Percentiles rank a stretch among this genome's conserved stretches.
These are phyloP conservation scores for Patiria pectinifera DNA, from an alignment of 53 echinoderm and acorn worm genomes.

Conservation along the genomic window DNA sequence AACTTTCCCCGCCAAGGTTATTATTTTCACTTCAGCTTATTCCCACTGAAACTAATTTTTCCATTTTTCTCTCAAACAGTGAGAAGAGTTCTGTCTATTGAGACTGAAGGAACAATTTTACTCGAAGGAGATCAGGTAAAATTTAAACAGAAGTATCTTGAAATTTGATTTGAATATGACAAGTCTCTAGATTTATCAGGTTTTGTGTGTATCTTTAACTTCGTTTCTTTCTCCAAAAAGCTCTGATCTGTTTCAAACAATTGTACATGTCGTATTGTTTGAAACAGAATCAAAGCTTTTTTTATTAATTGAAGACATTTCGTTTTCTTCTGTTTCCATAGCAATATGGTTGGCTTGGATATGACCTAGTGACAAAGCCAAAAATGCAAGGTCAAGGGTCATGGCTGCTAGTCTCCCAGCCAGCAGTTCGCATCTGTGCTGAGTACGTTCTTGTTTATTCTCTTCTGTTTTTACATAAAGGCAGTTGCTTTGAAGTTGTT, in stretches of 20 bases:
- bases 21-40: too few species aligned
- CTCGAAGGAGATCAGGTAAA: slow-evolving; percentile 58
- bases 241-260: too few species aligned
- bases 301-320: neutral
- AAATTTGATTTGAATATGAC: neutral
- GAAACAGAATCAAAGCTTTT: neutral
- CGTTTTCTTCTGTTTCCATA: slow-evolving; percentile 9
- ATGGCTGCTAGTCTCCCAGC: slow-evolving; percentile 69
- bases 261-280: too few species aligned
- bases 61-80: neutral
- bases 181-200: neutral
- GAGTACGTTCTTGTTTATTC: slow-evolving; percentile 51
- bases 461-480: neutral
- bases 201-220: too few species aligned
- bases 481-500: neutral
- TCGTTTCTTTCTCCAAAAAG: too few species aligned
- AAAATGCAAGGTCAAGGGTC: slow-evolving; percentile 34
- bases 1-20: too few species aligned
- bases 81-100: neutral
- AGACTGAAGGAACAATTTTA: neutral
- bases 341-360: slow-evolving; percentile 86
- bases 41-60: neutral
- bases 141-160: neutral
- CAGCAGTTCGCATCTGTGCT: slow-evolving; percentile 71
- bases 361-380: slow-evolving; percentile 38